Base-by-base conservation (phyloP, 2,888 invertebrate genomes). In the Tricholauxania praeusta region DNA sequence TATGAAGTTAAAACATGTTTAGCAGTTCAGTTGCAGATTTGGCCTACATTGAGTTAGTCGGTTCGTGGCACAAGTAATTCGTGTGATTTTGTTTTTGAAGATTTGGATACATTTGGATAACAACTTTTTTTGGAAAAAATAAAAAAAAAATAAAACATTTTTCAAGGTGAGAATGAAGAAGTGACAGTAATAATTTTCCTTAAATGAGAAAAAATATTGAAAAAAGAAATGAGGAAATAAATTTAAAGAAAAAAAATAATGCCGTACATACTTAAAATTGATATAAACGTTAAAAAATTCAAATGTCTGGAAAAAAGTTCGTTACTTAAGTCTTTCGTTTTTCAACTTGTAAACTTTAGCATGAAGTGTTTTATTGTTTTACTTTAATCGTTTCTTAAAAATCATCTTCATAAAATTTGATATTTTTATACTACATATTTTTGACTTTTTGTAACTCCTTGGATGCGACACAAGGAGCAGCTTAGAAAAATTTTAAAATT, bases 1-100 rank as follows among this genome's bases (percentile, higher is more conserved):
- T 84, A 86, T 81, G 79, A 82, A 78, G 78, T 76, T 78, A 80
- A 82, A 85, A 83, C 84, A 82, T 83, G 85, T 86, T 86, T 83
- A 79, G 73, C 79, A 76, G 79, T 81, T 84, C 86, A 86, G 85
- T 86, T 85, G 86, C 81, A 82, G 83, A 83, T 85, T 80, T 73
- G 81, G 80, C 81, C 80, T 81, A 79, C 79, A 81, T 65, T 75
- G 76, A 78, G 73, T 76, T 74, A 78, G 76, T 78, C 77, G 78
- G 79, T 79, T 73, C 39, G n/a, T 51, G 17, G 57, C 67, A 62
- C 48, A 67, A 59, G 69, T 62, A 68, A 49, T 15, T 19, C 67
- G 17, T 39, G 1, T 55, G 59, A 57, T 48, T 48, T 28, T 28
- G 3, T 22, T 28, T 28, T 5, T 17, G 14, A 59, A 49, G 49